Evolutionary conservation across 2,888 invertebrate species (phyloP).

Genomic region (Epinotia brunnichana): DNA sequence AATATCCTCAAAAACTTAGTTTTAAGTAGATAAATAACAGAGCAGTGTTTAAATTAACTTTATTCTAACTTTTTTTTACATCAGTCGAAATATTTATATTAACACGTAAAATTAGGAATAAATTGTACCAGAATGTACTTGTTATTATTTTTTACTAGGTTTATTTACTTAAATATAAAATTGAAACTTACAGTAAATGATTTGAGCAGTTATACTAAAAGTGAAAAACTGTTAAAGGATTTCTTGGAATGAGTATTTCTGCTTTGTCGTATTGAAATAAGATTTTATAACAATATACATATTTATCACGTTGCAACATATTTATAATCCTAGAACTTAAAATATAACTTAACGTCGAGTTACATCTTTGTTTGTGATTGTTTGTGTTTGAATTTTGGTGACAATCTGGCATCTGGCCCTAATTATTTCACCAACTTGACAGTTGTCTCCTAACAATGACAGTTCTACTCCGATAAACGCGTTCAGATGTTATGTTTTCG

Average conservation of each 20-base stretch:
- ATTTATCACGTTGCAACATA: constrained; percentile 4
- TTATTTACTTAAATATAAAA: neutral
- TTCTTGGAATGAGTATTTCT: neutral
- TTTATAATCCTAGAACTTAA: neutral
- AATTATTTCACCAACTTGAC: too few species aligned
- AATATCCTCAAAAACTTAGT: neutral
- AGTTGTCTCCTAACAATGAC: too few species aligned
- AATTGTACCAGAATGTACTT: constrained; percentile 3
- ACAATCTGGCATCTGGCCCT: too few species aligned
- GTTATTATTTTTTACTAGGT: neutral
- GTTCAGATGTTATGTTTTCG: neutral
- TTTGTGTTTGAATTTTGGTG: too few species aligned
- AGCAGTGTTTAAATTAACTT: constrained; percentile 18
- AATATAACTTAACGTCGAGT: neutral
- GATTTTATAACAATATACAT: neutral
- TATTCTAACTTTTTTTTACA: constrained; percentile 36
- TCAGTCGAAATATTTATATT: constrained; percentile 41
- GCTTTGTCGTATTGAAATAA: neutral
- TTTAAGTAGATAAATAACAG: constrained; percentile 27
- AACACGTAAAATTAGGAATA: constrained; percentile 10
- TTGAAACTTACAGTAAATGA: neutral
- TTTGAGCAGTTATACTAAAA: neutral
- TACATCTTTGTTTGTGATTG: too few species aligned
- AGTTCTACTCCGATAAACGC: neutral
- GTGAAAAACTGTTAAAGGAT: neutral